phyloP scores from a whole-genome alignment of 2,797 vertebrate species.

The Brachymystax lenok region DNA sequence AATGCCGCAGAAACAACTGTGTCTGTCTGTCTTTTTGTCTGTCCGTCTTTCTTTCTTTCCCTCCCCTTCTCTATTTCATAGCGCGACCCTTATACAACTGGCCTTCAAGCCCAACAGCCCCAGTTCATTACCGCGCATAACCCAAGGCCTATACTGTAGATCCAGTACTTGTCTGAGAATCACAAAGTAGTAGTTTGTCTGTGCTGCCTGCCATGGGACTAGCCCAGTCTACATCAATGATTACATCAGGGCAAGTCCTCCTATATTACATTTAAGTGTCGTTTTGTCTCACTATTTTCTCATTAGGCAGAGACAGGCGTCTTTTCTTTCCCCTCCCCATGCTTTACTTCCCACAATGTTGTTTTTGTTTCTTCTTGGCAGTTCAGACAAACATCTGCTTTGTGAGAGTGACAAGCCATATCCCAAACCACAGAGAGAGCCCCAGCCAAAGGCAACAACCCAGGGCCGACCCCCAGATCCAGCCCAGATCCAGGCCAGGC shows the following conservation, averaged over 20 bases:
- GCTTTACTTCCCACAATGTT: constrained; percentile 86
- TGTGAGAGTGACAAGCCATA: constrained; percentile 93
- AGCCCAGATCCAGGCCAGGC: constrained; percentile 81
- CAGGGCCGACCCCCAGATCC: constrained; percentile 81
- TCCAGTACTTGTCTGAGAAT: constrained; percentile 19
- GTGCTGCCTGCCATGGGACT: background rate
- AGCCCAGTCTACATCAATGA: constrained; percentile 18
- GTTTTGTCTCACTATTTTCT: constrained; percentile 72
- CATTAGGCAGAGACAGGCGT: constrained; percentile 78
- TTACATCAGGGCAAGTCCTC: constrained; percentile 35
- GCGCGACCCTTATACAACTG: background rate
- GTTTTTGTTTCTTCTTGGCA: constrained; percentile 98
- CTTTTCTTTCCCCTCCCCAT: constrained; percentile 66
- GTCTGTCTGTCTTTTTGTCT: constrained; percentile 7
- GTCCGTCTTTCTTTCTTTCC: background rate
- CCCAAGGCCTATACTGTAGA: background rate
- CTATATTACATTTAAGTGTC: constrained; percentile 51
- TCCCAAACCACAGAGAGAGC: constrained; percentile 90
- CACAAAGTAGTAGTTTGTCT: background rate
- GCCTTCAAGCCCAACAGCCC: constrained; percentile 30
- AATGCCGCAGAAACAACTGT: constrained; percentile 37
- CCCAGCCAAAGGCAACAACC: constrained; percentile 97
- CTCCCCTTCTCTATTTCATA: constrained; percentile 18
- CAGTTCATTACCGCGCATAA: background rate
- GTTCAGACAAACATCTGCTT: constrained; percentile 99